phyloP scores from a whole-genome alignment of 2,113 vertebrate species.

The Oplegnathus fasciatus region DNA sequence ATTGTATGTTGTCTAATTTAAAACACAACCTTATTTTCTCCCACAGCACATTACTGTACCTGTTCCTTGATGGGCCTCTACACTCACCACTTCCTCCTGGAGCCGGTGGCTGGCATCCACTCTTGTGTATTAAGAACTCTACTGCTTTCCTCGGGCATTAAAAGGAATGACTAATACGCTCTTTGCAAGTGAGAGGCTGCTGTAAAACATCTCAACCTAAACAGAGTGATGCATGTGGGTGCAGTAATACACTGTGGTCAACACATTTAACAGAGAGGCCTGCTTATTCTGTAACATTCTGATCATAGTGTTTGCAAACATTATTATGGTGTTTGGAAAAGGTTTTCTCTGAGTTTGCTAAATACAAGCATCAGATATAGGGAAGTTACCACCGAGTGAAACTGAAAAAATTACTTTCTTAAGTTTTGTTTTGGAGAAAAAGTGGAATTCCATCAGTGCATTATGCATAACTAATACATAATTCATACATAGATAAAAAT shows the following conservation, averaged over 20 bases:
- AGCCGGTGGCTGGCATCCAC: constrained; percentile 29
- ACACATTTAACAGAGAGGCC: constrained; percentile 31
- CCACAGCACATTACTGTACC: constrained; percentile 51
- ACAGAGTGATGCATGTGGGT: constrained; percentile 58
- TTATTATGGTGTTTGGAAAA: constrained; percentile 31
- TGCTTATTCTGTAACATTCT: constrained; percentile 11
- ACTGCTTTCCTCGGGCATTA: constrained; percentile 67
- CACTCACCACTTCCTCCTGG: constrained; percentile 44
- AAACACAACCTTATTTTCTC: constrained; percentile 41
- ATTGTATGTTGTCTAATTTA: constrained; percentile 40
- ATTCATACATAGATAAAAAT: constrained; percentile 84
- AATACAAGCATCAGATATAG: constrained; percentile 23
- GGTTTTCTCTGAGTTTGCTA: constrained; percentile 9
- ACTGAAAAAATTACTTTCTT: constrained; percentile 41
- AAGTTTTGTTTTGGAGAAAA: constrained; percentile 74
- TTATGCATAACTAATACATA: constrained; percentile 82
- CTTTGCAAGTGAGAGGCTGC: constrained; percentile 63
- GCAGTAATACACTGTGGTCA: constrained; percentile 46
- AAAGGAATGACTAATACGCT: constrained; percentile 70
- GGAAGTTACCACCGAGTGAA: constrained; percentile 27
- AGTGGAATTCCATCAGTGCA: constrained; percentile 73
- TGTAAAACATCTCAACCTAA: constrained; percentile 72
- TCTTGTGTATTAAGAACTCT: constrained; percentile 61
- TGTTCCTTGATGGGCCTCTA: constrained; percentile 34
- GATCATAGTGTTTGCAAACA: constrained; percentile 29